A percentile compares a stretch with the other conserved stretches of the same genome.
phyloP scores from a whole-genome alignment of 2,888 invertebrate genomes.

The Aspidapion aeneum region DNA sequence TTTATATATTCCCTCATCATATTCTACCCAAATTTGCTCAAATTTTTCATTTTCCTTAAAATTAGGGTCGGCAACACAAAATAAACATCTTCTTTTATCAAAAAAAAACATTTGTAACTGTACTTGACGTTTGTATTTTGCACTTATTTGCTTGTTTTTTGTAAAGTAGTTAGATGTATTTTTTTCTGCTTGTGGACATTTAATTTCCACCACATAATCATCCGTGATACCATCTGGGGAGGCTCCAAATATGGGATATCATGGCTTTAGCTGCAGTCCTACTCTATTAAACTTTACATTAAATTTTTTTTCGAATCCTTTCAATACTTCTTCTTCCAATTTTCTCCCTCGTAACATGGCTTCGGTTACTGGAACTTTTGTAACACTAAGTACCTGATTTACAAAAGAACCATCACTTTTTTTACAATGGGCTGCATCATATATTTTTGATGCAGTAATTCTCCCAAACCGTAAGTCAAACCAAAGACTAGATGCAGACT shows the following conservation, averaged over 20 bases:
- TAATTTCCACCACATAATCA: conserved; percentile 24
- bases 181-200: conserved; percentile 19
- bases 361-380: background rate
- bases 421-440: conserved; percentile 8
- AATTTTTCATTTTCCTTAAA: conserved; percentile 19
- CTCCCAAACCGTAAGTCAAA: conserved; percentile 13
- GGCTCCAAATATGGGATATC: background rate
- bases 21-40: conserved; percentile 14
- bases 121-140: conserved; percentile 12
- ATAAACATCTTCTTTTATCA: no score
- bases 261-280: conserved; percentile 3
- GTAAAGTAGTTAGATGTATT: conserved; percentile 8
- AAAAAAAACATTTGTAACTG: background rate
- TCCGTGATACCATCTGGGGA: no score
- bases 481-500: no score
- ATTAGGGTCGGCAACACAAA: conserved; percentile 20
- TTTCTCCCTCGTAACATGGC: background rate
- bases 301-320: conserved; percentile 8
- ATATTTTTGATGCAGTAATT: conserved; percentile 16
- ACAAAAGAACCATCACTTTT: background rate
- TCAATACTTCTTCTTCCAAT: conserved; percentile 2
- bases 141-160: conserved; percentile 11
- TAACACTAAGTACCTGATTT: background rate
- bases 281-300: conserved; percentile 6
- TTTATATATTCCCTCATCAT: conserved; percentile 17